Evolutionary conservation across 2,113 vertebrate genomes (phyloP).

Genomic region (Chinchilla lanigera): DNA sequence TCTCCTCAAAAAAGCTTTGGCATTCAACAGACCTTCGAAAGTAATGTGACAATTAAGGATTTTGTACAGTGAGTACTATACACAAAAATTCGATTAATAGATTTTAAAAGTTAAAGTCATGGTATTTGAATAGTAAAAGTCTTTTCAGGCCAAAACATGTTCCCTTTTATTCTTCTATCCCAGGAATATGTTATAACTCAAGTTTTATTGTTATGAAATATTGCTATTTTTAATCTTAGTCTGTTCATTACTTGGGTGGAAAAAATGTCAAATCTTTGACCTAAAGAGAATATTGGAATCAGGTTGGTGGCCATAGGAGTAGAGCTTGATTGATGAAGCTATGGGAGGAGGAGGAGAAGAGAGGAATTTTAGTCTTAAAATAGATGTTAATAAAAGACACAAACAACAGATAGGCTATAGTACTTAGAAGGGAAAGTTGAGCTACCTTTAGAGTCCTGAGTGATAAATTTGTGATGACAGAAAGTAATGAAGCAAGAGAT

Average conservation of each 20-base stretch:
- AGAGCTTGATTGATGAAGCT: conserved; percentile 27
- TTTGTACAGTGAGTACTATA: not conserved
- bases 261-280: conserved; percentile 27
- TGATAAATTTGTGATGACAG: not conserved
- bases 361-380: conserved; percentile 35
- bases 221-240: not conserved
- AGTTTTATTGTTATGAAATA: conserved; percentile 54
- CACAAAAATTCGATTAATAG: conserved; percentile 45
- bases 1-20: conserved; percentile 26
- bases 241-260: conserved; percentile 44
- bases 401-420: not conserved
- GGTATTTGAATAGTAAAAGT: conserved; percentile 1
- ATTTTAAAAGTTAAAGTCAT: conserved; percentile 49
- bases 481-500: not conserved
- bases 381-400: not conserved
- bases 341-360: not conserved
- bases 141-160: not conserved
- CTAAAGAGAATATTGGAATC: conserved; percentile 50
- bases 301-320: not conserved
- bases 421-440: not conserved
- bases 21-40: conserved; percentile 17
- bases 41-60: not conserved
- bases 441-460: conserved; percentile 13
- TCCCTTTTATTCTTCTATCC: not conserved
- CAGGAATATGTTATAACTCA: conserved; percentile 38